Base-by-base conservation (phyloP, 2,797 vertebrate species). In the Brachymystax lenok region DNA sequence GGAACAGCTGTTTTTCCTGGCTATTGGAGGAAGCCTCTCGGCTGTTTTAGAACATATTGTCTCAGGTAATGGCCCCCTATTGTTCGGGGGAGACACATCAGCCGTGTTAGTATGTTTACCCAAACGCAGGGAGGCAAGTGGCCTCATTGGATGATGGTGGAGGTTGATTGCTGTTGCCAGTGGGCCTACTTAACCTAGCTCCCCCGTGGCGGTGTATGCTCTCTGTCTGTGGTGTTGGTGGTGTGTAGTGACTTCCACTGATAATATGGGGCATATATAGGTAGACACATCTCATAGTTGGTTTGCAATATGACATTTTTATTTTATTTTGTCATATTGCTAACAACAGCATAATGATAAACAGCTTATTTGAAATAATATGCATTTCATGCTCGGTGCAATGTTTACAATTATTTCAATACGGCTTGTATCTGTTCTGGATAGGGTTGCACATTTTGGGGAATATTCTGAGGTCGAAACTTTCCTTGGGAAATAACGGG, bases 161-260 rank as follows among this genome's bases (percentile, higher is more conserved):
- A 30, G 35, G 79, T 69, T 73, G 82, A 85, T 87, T 84, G 78
- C 79, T 83, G 74, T 83, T 80, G 74, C 76, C 78, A 79, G 21
- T 79, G 80, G 79, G 79, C 79, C 84, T 78, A 84, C 77, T 86
- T 87, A 86, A 82, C 82, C 78, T 82, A 73, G 73, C 75, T 80
- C 80, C 83, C 82, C 84, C 13, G 75, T 50, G 40, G 78, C 82
- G 83, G 71, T 35, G 33, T 17, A 16, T 27, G 64, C 28, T 30
- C 30, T 33, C 85, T 56, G 70, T 75, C 16, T 77, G 76, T 71
- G 77, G 30, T 56, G 79, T 84, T 82, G 50, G 13, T 68, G 66
- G 16, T 30, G 59, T 12, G n/a, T 24, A 21, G 24, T 61, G 10
- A 24, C n/a, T n/a, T 59, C 56, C 56, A 59, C 56, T 6, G n/a